Base-by-base conservation (phyloP, 2,113 vertebrate species). In the Cnemophilus loriae region DNA sequence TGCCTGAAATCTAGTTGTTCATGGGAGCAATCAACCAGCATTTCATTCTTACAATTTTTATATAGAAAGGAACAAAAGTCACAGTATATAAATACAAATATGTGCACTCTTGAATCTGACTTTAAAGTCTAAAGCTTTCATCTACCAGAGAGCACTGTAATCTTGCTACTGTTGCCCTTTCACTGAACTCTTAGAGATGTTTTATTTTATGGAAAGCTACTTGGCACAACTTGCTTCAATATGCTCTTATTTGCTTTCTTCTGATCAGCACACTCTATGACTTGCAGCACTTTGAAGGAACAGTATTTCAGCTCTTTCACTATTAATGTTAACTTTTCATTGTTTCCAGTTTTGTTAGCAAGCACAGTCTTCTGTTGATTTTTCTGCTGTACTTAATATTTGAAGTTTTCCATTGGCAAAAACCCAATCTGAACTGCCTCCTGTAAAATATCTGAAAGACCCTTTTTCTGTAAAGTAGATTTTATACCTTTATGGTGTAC, bases 91-190 rank as follows among this genome's bases (percentile, higher is more conserved):
- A 95, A 89, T 28, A 77, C 16, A 91, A 71, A 68, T 47, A 56
- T 4, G 2, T 70, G 35, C 22, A 24, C 17, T 53, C 26, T 63
- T 80, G 80, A 55, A 41, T 88, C 24, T 74, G 73, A 49, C 63
- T 70, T 89, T 46, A 75, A 65, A 73, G 67, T 88, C 53, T 65
- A 37, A 91, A 41, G 27, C 27, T 74, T 53, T 73, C 11, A 24
- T 92, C 90, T 95, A n/a, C 52, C 46, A 73, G 60, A 78, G 16
- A 80, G 7, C 27, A 30, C 15, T 20, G 19, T 33, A 49, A 32
- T 90, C 56, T 64, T 89, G 46, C 88, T 81, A 52, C n/a, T 65
- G n/a, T 74, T 97, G 80, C n/a, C 90, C 70, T 94, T 96, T 93
- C 6, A 28, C 35, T 95, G 90, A 96, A 95, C 80, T 89, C 75